Evolutionary conservation across 2,797 vertebrate genomes (phyloP), one percentile per base, ranked within the genome.

Genomic region (Cheirogaleus major): DNA sequence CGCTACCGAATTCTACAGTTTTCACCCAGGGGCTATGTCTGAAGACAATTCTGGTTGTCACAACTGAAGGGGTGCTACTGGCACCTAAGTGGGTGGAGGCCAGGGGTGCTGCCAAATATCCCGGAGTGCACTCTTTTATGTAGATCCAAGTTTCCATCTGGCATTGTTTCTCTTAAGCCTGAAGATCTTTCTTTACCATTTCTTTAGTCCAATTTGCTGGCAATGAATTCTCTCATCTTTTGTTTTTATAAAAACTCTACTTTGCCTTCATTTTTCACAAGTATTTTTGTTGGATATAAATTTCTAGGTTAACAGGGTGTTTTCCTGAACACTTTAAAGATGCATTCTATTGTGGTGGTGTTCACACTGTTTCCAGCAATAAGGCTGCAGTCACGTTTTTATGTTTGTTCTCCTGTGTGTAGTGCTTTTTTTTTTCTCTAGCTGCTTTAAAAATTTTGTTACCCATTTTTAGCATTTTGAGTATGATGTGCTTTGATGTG

Each of bases 201-300:
- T 76, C 43, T 48, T 94, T 65, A 84, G 22, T 88, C 4, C 15
- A 82, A 57, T 22, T 91, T 86, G 9, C 32, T 78, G 52, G 30
- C 48, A 89, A 67, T 35, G 10, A 85, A 78, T 85, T 72, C 69
- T 85, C 22, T 72, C 9, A 70, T n/a, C 7, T 82, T 88, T 72
- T 76, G n/a, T 80, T 90, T 94, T 69, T n/a, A 43, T 55, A 59
- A 86, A 65, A 80, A 43, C 41, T 72, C 48, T 67, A 75, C 13
- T 73, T 67, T 59, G 83, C 18, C 41, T 96, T 83, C 23, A 15
- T 59, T 92, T 90, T 50, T 83, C 59, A 88, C 91, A 95, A 22
- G 32, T 61, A 72, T 82, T 94, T 92, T 80, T 79, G 30, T 4
- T 85, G n/a, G 43, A 67, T 48, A 55, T 35, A 78, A 32, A 84